These are phyloP conservation scores for Cuniculus paca DNA, from an alignment of 2,797 vertebrate genomes.

Conservation along the genomic window DNA sequence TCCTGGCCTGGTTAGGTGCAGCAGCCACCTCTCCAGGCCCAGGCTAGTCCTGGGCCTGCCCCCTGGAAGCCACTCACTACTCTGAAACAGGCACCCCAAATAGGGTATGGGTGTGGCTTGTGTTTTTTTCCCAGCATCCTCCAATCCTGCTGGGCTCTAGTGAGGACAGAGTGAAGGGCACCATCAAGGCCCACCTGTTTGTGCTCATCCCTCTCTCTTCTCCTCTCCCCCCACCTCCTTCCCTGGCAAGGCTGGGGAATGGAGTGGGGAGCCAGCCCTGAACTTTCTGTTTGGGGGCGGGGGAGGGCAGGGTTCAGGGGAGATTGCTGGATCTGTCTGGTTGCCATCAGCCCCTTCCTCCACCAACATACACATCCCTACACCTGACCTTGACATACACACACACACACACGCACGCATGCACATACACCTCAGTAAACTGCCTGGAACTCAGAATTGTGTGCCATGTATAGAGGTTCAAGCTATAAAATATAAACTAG, in stretches of 20 bases:
- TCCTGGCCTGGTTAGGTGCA: conserved; percentile 12
- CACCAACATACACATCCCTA: not conserved
- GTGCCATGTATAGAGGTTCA: not conserved
- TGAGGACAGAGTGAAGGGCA: conserved; percentile 74
- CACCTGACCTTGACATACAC: not conserved
- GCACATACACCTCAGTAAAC: not conserved
- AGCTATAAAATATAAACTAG: conserved; percentile 7
- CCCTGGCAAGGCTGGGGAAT: conserved; percentile 51
- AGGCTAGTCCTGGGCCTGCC: conserved; percentile 59
- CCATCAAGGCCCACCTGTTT: conserved; percentile 74
- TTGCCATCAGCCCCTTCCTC: not conserved
- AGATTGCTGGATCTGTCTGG: conserved; percentile 18
- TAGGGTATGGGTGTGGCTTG: conserved; percentile 71
- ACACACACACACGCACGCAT: not conserved
- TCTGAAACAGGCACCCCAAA: conserved; percentile 72
- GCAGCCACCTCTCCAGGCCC: conserved; percentile 42
- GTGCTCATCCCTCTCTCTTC: conserved; percentile 16
- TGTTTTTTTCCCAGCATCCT: conserved; percentile 75
- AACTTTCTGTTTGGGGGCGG: conserved; percentile 20
- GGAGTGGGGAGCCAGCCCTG: not conserved
- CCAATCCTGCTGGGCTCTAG: conserved; percentile 44
- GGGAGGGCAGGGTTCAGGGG: not conserved
- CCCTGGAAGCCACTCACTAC: conserved; percentile 58
- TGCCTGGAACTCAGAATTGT: not conserved
- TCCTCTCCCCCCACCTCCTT: not conserved